These are phyloP conservation scores for Diprion similis DNA, from an alignment of 1,140 invertebrate genomes.

Conservation along the genomic window DNA sequence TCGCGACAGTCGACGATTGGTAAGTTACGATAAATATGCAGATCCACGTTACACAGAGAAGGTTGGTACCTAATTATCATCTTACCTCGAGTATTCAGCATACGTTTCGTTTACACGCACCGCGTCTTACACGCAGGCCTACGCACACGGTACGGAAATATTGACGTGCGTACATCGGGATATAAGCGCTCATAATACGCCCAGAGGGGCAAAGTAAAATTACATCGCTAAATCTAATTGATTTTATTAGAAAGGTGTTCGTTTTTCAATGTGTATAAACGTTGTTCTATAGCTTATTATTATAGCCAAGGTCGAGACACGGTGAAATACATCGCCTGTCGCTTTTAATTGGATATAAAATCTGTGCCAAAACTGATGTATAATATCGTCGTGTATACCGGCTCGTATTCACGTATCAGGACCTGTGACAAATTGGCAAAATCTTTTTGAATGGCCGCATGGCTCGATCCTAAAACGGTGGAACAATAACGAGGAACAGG, in stretches of 20 bases:
- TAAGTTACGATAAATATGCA: not conserved
- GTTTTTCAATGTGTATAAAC: not conserved
- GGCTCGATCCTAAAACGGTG: no score
- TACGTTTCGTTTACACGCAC: not conserved
- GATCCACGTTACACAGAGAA: not conserved
- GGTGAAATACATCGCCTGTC: not conserved
- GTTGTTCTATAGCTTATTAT: not conserved
- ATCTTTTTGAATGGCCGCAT: no score
- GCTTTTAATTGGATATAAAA: not conserved
- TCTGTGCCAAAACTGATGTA: no score
- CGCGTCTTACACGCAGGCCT: not conserved
- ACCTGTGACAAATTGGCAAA: no score
- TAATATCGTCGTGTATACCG: no score
- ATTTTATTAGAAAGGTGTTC: conserved; percentile 12
- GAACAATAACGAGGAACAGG: no score
- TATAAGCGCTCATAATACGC: not conserved
- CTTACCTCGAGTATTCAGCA: not conserved
- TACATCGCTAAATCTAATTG: conserved; percentile 3
- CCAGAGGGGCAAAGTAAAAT: not conserved
- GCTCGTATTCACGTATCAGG: no score
- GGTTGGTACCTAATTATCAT: not conserved
- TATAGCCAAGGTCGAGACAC: not conserved
- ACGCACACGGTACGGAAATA: not conserved
- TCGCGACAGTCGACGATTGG: no score
- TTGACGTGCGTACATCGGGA: not conserved